Evolutionary conservation across 2,113 vertebrate genomes (phyloP), one percentile per base, ranked within the genome.

Genomic region (Hylia prasina): DNA sequence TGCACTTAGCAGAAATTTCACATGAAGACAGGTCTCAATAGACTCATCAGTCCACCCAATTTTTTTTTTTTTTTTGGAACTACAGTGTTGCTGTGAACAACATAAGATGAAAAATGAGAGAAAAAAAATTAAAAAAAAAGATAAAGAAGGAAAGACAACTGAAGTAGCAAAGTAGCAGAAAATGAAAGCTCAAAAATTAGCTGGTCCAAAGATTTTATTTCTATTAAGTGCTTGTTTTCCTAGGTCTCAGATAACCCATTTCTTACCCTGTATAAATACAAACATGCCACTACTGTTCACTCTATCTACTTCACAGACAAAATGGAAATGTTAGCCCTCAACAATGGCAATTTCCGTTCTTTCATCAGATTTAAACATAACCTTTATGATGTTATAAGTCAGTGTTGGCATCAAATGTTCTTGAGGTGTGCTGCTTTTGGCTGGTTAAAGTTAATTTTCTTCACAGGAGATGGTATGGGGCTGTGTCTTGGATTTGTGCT

Each of bases 91-190:
- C 22, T 53, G n/a, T 33, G 39, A 65, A 33, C 11, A 83, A 33
- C 4, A 6, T 11, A 44, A 75, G 6, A 77, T 42, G 13, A 86
- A 82, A 56, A 24, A 76, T 4, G 31, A 50, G 12, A 35, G 5
- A 15, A n/a, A 42, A 42, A 58, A 65, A 33, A 2, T 2, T 4
- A 10, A 0, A 13, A 47, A 13, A 47, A 31, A 42, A 23, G 4
- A 0, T 40, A 65, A 45, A 11, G 39, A 87, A 4, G 10, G 25
- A 68, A 89, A 82, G 68, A 10, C 10, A 82, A 28, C 16, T 37
- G 11, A 84, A 73, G 27, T 56, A 80, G 39, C 39, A 40, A 40
- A 65, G 22, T 13, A n/a, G 22, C 11, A 77, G n/a, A 60, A 64
- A 2, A 21, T 3, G 4, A 27, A 61, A 57, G 58, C 33, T 42